Evolutionary conservation across 2,888 invertebrate species (phyloP).

Genomic region (Drosophila eohydei): DNA sequence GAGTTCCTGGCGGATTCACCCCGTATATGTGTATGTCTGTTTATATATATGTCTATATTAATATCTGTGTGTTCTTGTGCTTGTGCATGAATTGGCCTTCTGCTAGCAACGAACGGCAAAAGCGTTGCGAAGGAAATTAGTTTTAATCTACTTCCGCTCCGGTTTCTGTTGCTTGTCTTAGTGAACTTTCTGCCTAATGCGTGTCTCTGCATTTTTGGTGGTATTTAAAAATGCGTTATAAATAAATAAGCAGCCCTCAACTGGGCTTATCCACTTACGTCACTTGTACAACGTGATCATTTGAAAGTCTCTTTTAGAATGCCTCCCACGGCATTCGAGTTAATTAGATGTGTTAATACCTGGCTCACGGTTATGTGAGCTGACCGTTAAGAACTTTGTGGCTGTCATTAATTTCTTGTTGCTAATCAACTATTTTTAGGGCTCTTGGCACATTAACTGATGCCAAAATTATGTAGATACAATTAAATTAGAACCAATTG

Average conservation of each 20-base stretch:
- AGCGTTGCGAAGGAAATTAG: constrained; percentile 72
- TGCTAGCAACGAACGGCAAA: constrained; percentile 24
- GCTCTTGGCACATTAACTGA: neutral
- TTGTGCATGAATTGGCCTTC: constrained; percentile 30
- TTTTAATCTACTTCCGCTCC: constrained; percentile 73
- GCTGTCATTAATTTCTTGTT: constrained; percentile 30
- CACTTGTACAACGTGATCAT: constrained; percentile 48
- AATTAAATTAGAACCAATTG: neutral
- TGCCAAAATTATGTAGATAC: neutral
- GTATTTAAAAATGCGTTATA: constrained; percentile 69
- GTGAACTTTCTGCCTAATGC: constrained; percentile 20
- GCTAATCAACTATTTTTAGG: constrained; percentile 13
- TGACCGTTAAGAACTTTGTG: constrained; percentile 41
- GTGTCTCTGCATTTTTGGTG: constrained; percentile 26
- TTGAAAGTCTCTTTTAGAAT: constrained; percentile 51
- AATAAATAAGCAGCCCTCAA: constrained; percentile 63
- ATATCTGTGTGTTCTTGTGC: constrained; percentile 11
- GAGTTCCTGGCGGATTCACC: constrained; percentile 34
- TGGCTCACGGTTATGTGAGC: constrained; percentile 15
- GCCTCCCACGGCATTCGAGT: constrained; percentile 37
- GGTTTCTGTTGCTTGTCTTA: constrained; percentile 41
- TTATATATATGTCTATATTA: constrained; percentile 19
- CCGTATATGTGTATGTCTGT: neutral
- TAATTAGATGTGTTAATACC: constrained; percentile 48
- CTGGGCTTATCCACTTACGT: constrained; percentile 31